phyloP scores from a whole-genome alignment of 2,888 invertebrate species.

The Hyposoter didymator region DNA sequence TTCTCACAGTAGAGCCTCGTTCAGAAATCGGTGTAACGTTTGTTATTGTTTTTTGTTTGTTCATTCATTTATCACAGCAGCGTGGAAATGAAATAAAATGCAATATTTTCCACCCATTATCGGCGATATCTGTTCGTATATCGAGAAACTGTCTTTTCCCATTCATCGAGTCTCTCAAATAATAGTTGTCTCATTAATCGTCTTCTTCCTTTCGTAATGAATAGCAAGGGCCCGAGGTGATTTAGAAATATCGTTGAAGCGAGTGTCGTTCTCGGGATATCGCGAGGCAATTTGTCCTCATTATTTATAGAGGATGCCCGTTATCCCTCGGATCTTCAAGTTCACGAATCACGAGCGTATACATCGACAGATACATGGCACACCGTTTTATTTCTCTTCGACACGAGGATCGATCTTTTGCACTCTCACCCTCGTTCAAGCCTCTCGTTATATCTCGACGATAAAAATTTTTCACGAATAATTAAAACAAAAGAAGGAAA shows the following conservation, averaged over 20 bases:
- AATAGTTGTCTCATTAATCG: not conserved
- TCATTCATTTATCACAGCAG: slow-evolving; percentile 58
- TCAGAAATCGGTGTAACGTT: slow-evolving; percentile 38
- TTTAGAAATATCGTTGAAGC: slow-evolving; percentile 24
- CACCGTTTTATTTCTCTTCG: slow-evolving; percentile 48
- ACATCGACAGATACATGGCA: not conserved
- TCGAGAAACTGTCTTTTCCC: not conserved
- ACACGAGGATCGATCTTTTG: slow-evolving; percentile 54
- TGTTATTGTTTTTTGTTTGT: not conserved
- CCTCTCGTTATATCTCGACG: slow-evolving; percentile 38
- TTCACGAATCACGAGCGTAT: slow-evolving; percentile 25
- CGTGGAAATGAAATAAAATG: slow-evolving; percentile 39
- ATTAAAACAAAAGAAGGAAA: slow-evolving; percentile 6
- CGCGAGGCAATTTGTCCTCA: slow-evolving; percentile 38
- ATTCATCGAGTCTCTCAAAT: not conserved
- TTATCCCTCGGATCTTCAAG: slow-evolving; percentile 51
- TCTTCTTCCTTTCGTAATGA: not conserved
- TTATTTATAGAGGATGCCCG: slow-evolving; percentile 46
- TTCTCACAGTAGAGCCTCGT: slow-evolving; percentile 6
- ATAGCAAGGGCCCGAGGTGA: not conserved
- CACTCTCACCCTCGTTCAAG: slow-evolving; percentile 22
- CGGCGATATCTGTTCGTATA: not conserved
- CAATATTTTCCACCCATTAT: not conserved
- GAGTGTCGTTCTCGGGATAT: slow-evolving; percentile 19
- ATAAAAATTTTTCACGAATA: slow-evolving; percentile 25